A percentile compares a stretch with the other conserved stretches of the same genome.
Conservation (phyloP, 2,888 invertebrate species). For the Troides aeacus region DNA sequence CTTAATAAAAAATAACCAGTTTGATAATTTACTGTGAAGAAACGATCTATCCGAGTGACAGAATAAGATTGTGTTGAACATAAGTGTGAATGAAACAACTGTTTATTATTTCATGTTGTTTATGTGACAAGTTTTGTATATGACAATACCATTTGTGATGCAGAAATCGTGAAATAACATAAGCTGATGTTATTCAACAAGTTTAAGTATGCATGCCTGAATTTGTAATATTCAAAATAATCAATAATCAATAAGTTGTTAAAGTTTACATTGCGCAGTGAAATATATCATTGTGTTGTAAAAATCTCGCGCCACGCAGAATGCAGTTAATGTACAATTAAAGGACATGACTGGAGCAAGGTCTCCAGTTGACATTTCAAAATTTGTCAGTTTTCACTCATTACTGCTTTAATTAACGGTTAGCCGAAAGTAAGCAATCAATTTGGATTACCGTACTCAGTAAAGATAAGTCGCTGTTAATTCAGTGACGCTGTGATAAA, state of each 20-base stretch:
- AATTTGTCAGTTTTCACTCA: slow-evolving; percentile 63
- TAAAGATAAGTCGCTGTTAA: slow-evolving; percentile 12
- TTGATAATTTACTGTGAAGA: neutral
- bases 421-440: slow-evolving; percentile 25
- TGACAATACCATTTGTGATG: neutral
- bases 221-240: neutral
- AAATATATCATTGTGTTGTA: neutral
- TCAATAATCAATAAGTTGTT: slow-evolving; percentile 1
- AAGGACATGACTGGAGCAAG: slow-evolving; percentile 63
- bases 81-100: neutral
- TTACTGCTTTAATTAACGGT: slow-evolving; percentile 54
- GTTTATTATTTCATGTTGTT: neutral
- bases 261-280: neutral
- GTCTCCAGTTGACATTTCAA: slow-evolving; percentile 63
- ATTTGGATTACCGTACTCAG: slow-evolving; percentile 15
- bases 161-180: neutral
- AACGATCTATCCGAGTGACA: slow-evolving; percentile 2
- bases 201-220: neutral
- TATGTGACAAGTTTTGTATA: neutral
- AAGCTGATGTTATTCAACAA: neutral
- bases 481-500: slow-evolving; percentile 8
- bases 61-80: neutral
- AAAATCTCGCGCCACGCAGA: slow-evolving; percentile 6
- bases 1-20: neutral
- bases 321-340: slow-evolving; percentile 58